Evolutionary conservation across 1,140 invertebrate genomes (phyloP).

Genomic region (Drosophila bifasciata): DNA sequence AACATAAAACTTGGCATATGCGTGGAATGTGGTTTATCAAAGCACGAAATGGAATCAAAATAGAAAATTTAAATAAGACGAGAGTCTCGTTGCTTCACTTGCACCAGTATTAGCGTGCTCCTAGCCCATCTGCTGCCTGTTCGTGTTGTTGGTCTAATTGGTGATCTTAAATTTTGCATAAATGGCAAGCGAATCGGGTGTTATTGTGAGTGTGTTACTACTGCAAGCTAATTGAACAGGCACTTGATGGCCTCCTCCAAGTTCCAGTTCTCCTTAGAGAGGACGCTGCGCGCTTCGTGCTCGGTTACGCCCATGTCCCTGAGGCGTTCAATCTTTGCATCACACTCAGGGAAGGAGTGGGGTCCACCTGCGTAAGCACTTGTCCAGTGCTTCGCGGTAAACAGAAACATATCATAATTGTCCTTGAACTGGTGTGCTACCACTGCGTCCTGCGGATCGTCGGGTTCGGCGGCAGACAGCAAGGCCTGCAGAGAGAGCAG

Average conservation of each 20-base stretch:
- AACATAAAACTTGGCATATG: slow-evolving; percentile 11
- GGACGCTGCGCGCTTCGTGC: slow-evolving; percentile 91
- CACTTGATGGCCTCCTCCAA: slow-evolving; percentile 94
- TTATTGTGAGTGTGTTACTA: too few species aligned
- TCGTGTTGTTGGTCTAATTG: too few species aligned
- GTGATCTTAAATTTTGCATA: too few species aligned
- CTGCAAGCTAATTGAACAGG: slow-evolving; percentile 92
- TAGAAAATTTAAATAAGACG: too few species aligned
- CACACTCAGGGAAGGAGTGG: slow-evolving; percentile 90
- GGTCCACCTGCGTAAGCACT: slow-evolving; percentile 95
- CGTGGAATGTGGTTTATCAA: background rate
- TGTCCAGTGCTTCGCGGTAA: slow-evolving; percentile 98
- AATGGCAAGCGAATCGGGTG: too few species aligned
- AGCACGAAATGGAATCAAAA: too few species aligned
- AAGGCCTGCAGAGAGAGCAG: slow-evolving; percentile 96
- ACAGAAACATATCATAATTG: slow-evolving; percentile 92
- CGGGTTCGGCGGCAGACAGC: slow-evolving; percentile 96
- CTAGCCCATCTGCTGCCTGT: too few species aligned
- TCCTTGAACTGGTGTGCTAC: slow-evolving; percentile 99
- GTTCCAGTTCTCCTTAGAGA: slow-evolving; percentile 96
- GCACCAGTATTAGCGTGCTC: too few species aligned
- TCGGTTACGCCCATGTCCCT: slow-evolving; percentile 95
- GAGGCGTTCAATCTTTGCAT: slow-evolving; percentile 92
- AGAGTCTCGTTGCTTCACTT: too few species aligned
- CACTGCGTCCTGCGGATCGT: slow-evolving; percentile 98